Evolutionary conservation across 2,797 vertebrate species (phyloP).

Genomic region (Chelonia mydas): DNA sequence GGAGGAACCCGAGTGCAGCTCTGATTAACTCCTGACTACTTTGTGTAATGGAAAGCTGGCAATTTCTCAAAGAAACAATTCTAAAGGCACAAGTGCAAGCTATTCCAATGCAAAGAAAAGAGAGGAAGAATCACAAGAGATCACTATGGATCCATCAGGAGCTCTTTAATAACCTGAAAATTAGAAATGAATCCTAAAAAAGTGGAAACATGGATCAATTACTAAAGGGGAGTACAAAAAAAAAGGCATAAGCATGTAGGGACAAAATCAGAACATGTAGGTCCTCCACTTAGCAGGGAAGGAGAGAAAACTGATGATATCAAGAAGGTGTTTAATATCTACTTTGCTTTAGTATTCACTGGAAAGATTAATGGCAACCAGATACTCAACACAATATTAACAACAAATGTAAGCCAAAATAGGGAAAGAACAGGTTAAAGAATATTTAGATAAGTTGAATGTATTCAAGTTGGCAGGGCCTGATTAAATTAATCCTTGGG

Average conservation of each 20-base stretch:
- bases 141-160: neutral
- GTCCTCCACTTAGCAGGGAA: neutral
- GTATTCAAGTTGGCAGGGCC: neutral
- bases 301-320: neutral
- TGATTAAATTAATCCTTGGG: neutral
- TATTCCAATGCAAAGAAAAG: neutral
- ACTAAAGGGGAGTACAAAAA: neutral
- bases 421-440: neutral
- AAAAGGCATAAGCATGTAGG: neutral
- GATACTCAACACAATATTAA: neutral
- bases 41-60: neutral
- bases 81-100: neutral
- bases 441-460: neutral
- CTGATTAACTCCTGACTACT: neutral
- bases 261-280: neutral
- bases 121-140: neutral
- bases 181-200: neutral
- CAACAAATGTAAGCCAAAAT: neutral
- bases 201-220: neutral
- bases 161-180: neutral
- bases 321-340: neutral
- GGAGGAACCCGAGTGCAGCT: neutral
- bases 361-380: neutral
- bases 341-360: neutral
- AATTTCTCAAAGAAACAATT: neutral